Base-by-base conservation (phyloP, 2,888 invertebrate species). In the Zootermopsis nevadensis region DNA sequence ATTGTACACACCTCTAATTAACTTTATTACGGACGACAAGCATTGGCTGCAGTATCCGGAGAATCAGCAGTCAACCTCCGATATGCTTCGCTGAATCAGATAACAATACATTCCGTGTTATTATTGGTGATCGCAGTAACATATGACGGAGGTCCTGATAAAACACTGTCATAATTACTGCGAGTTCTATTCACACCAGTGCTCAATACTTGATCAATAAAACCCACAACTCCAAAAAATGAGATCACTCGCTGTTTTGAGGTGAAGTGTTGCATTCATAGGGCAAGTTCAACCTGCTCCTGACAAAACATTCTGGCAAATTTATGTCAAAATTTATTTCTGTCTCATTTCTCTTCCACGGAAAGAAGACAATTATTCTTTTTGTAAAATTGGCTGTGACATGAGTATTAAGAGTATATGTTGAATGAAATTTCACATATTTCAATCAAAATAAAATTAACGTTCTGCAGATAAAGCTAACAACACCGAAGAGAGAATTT, bases 141-240 rank as follows among this genome's bases (percentile, higher is more conserved):
- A 19, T 74, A 38, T 74, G 74, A 42, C 74, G 27, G 24, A n/a
- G n/a, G n/a, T 42, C 4, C 74, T 42, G 38, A 10, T 35, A 74
- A 74, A 74, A 74, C 38, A 74, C 38, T 74, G 74, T 38, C 74
- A n/a, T 38, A 74, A 42, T 42, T 74, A 42, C n/a, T 74, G 38
- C 3, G 0, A 27, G 1, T 69, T 69, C 10, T 69, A 33, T 69
- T 69, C 69, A 69, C 69, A 69, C 69, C 33, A 22, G 22, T 2
- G 8, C 35, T 48, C 48, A 48, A 48, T 48, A 48, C 48, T 12
- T 48, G 48, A 12, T 55, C 55, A 55, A 55, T 55, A 55, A 55
- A 55, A 12, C 19, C 30, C 31, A 24, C 72, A 33, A 72, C 19
- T 33, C 15, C 15, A 10, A 67, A 67, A 30, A 27, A 15, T 19